Conservation (phyloP, 2,113 vertebrate species). For the Clupea harengus region DNA sequence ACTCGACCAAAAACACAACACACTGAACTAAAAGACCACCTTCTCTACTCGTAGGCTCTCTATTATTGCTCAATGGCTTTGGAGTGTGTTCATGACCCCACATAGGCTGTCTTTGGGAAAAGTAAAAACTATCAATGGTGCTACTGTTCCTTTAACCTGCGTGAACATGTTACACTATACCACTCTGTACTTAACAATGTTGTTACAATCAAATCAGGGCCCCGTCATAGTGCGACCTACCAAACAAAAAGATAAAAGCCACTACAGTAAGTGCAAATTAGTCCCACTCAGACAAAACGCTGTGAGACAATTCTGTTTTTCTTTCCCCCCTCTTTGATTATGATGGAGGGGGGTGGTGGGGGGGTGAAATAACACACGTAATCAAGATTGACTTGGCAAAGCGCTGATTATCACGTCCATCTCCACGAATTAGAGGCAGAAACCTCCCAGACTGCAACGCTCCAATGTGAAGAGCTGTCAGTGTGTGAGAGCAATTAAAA, state of each 20-base stretch:
- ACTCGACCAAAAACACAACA: not conserved
- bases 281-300: not conserved
- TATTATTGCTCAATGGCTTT: slow-evolving; percentile 43
- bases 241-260: not conserved
- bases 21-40: not conserved
- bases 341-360: slow-evolving; percentile 23
- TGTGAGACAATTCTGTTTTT: not conserved
- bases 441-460: slow-evolving; percentile 51
- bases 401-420: slow-evolving; percentile 58
- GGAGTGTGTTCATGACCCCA: not conserved
- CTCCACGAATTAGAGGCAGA: slow-evolving; percentile 52
- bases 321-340: not conserved
- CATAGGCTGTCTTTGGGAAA: not conserved
- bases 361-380: slow-evolving; percentile 40
- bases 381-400: slow-evolving; percentile 54
- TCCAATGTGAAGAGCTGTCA: slow-evolving; percentile 64
- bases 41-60: slow-evolving; percentile 8
- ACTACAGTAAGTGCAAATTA: not conserved
- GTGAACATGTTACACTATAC: not conserved
- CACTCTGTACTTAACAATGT: too few species aligned
- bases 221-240: not conserved
- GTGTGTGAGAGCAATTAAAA: slow-evolving; percentile 67
- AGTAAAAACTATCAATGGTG: too few species aligned
- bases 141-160: not conserved
- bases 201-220: not conserved